Evolutionary conservation across 2,113 vertebrate species (phyloP), one percentile per base, ranked within the genome.

Genomic region (Phalacrocorax carbo): DNA sequence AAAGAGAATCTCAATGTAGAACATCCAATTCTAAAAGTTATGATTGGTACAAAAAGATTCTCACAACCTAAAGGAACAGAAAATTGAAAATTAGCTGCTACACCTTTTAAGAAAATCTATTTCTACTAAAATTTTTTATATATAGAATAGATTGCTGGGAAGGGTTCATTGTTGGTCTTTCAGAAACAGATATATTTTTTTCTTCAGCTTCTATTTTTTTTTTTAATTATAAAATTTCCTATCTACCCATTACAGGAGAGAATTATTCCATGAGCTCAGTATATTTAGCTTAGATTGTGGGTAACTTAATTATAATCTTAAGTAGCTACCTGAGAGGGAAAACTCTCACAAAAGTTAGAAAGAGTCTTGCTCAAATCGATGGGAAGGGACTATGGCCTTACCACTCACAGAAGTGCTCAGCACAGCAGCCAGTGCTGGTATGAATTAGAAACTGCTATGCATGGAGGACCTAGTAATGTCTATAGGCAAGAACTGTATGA

Each of bases 11-110:
- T 83, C 58, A 84, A 38, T 75, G 75, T 29, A 96, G 82, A 90
- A 95, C 62, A 93, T 77, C 88, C 94, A 94, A 65, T 94, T 93
- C 89, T 89, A 88, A 86, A 95, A 82, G 76, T 76, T 96, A 65
- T 69, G 66, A 65, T 12, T 64, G 60, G 46, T 64, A 81, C 49
- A 83, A 73, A 88, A 86, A 73, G 71, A 65, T 73, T 86, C 40
- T 85, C 77, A 93, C n/a, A 91, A 89, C 34, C 68, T 61, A 95
- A 92, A 79, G 64, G 72, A 93, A 86, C 30, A 95, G 68, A 91
- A 97, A 93, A 95, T 73, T 36, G 68, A 91, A 97, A 93, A 95
- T 73, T 36, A 93, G 79, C 83, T 92, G 65, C 44, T 88, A 68
- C 76, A 68, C 77, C 75, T 93, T 94, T 66, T 34, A 77, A 84